Percentiles rank a stretch among this genome's conserved stretches.
Evolutionary conservation across 2,113 vertebrate genomes (phyloP).

Genomic region (Myiopsitta monachus): DNA sequence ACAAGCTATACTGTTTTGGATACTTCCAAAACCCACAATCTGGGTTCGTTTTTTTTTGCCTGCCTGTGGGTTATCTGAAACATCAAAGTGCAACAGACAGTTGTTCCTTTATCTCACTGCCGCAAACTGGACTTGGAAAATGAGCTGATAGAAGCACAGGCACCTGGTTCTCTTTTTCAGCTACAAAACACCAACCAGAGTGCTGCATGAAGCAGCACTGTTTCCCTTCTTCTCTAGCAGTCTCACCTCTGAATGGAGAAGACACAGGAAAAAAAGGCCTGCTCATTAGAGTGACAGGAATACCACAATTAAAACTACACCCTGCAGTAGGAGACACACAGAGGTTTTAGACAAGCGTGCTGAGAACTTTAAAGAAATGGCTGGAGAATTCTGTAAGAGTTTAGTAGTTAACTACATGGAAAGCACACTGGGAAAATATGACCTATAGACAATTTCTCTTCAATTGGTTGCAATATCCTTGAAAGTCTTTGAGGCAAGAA

Average conservation of each 20-base stretch:
- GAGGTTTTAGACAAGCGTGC: accelerated
- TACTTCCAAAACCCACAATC: accelerated
- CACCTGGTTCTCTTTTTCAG: background rate
- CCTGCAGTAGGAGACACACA: accelerated
- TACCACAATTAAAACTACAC: accelerated
- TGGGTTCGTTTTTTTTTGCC: accelerated
- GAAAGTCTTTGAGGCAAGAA: accelerated
- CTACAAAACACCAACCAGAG: too few species aligned
- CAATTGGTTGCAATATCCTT: accelerated
- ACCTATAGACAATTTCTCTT: background rate
- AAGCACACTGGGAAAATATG: accelerated
- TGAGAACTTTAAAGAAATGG: background rate
- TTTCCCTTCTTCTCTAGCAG: background rate
- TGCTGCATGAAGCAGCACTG: accelerated
- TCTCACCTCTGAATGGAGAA: accelerated
- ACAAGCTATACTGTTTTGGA: background rate
- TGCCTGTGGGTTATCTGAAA: too few species aligned
- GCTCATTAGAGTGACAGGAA: accelerated
- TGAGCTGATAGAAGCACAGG: accelerated
- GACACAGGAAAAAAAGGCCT: background rate
- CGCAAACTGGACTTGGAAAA: background rate
- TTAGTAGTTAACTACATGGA: background rate
- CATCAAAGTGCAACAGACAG: accelerated
- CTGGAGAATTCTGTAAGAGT: background rate
- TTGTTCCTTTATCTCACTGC: background rate